Base-by-base conservation (phyloP, 2,888 invertebrate genomes). In the Tortrix viridana region DNA sequence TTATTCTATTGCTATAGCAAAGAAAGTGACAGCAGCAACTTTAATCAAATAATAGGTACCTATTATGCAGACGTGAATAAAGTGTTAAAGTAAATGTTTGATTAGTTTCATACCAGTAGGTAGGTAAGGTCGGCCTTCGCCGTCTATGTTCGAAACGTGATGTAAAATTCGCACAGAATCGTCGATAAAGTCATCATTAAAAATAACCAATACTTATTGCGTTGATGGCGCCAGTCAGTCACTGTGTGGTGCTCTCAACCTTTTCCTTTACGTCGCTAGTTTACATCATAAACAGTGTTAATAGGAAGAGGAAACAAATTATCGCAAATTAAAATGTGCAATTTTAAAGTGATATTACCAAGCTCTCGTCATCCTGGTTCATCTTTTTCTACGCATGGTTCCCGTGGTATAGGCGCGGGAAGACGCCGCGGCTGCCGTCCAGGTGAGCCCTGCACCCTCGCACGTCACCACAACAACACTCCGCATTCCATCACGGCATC, bases 301-400 rank as follows among this genome's bases (percentile, higher is more conserved):
- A 18, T 44, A 50, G 55, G 43, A 55, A 55, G 44, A 32, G 55
- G 22, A 37, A 55, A 32, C 43, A 7, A 14, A 47, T 32, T 37
- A 19, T 6, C n/a, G 56, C 44, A 22, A 23, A 62, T 38, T 20
- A 43, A 50, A 49, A 49, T 63, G 59, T 54, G 46, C 23, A 79
- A 76, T 77, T 79, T 76, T 74, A 80, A 86, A 89, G 74, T 89
- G 84, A 91, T 89, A 92, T 91, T 92, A 94, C 94, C 94, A 95
- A 94, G 93, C 94, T 94, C 93, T 94, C 94, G 80, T 94, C 94
- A 94, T 94, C 94, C 85, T 93, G 89, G 93, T 92, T 95, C 94
- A 95, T 95, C 93, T 93, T 94, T 94, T 94, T 92, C 93, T 93
- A 90, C 93, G 89, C 94, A 94, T 95, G 93, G 92, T 94, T 89